A percentile compares a stretch with the other conserved stretches of the same genome.
Conservation (phyloP, 1,140 invertebrate genomes). For the Kradibia gibbosae region DNA sequence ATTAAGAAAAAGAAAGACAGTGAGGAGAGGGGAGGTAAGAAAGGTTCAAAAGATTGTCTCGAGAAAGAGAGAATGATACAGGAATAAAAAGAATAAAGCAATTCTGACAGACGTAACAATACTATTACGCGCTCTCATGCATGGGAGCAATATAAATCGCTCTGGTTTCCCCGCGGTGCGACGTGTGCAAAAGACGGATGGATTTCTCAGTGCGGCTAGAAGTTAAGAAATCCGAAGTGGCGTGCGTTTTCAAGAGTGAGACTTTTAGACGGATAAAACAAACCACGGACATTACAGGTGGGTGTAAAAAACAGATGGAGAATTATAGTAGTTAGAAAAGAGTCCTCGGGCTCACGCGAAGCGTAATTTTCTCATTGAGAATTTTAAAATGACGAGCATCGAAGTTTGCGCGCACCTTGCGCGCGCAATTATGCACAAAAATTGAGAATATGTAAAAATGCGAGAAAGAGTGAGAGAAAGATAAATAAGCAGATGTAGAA, state of each 20-base stretch:
- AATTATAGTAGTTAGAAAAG: neutral
- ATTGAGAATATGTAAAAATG: neutral
- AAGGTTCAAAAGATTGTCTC: neutral
- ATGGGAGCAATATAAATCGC: slow-evolving; percentile 47
- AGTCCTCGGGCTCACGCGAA: neutral
- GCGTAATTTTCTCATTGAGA: slow-evolving; percentile 56
- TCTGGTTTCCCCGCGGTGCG: slow-evolving; percentile 39
- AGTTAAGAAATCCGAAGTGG: slow-evolving; percentile 32
- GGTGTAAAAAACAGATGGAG: neutral
- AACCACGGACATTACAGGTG: slow-evolving; percentile 35
- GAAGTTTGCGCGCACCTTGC: no score
- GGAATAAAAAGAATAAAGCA: slow-evolving; percentile 25
- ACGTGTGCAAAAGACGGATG: slow-evolving; percentile 52
- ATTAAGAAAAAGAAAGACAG: neutral
- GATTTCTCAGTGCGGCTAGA: slow-evolving; percentile 19
- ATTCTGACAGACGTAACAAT: slow-evolving; percentile 52
- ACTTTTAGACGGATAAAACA: neutral
- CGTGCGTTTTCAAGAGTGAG: slow-evolving; percentile 6
- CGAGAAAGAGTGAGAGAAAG: slow-evolving; percentile 47
- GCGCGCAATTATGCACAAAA: no score
- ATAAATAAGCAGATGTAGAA: slow-evolving; percentile 37
- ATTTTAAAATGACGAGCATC: slow-evolving; percentile 60
- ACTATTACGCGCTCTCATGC: slow-evolving; percentile 40
- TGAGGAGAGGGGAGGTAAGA: neutral
- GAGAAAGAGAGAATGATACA: neutral